A percentile compares a stretch with the other conserved stretches of the same genome.
Evolutionary conservation across 2,888 invertebrate species (phyloP).

Genomic region (Muschampia plurimacula): DNA sequence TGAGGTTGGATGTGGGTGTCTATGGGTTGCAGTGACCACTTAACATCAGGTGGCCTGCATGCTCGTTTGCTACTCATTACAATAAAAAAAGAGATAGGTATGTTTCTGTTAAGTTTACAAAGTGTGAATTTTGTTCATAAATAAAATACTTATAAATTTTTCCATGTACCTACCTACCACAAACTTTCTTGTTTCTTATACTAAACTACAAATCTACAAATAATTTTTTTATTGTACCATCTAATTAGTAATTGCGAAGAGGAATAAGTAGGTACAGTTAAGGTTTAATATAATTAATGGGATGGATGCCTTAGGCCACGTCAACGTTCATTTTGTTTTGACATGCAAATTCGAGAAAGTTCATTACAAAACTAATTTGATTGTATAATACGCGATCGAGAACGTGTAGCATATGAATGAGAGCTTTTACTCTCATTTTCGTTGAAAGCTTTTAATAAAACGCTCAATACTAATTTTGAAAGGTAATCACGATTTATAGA

Average conservation of each 20-base stretch:
- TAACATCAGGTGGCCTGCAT: no score
- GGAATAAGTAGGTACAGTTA: neutral
- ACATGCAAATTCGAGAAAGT: conserved; percentile 30
- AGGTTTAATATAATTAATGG: conserved; percentile 27
- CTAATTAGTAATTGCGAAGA: neutral
- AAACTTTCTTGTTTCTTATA: no score
- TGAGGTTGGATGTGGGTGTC: no score
- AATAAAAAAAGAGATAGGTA: no score
- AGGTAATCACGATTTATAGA: conserved; percentile 25
- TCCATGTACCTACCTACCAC: no score
- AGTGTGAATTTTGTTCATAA: no score
- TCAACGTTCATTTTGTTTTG: conserved; percentile 3
- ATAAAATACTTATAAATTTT: no score
- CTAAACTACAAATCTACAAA: no score
- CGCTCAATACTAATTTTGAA: conserved; percentile 28
- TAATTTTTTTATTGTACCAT: neutral
- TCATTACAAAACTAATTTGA: conserved; percentile 39
- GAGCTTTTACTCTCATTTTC: conserved; percentile 31
- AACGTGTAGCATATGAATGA: conserved; percentile 23
- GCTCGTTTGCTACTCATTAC: no score
- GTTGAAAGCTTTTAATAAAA: conserved; percentile 35
- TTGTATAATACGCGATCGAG: conserved; percentile 27
- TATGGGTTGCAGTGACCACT: no score
- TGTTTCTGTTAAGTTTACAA: no score
- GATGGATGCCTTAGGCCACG: conserved; percentile 4